Evolutionary conservation across 2,113 vertebrate genomes (phyloP), one percentile per base, ranked within the genome.

Genomic region (Cranoglanis bouderius): DNA sequence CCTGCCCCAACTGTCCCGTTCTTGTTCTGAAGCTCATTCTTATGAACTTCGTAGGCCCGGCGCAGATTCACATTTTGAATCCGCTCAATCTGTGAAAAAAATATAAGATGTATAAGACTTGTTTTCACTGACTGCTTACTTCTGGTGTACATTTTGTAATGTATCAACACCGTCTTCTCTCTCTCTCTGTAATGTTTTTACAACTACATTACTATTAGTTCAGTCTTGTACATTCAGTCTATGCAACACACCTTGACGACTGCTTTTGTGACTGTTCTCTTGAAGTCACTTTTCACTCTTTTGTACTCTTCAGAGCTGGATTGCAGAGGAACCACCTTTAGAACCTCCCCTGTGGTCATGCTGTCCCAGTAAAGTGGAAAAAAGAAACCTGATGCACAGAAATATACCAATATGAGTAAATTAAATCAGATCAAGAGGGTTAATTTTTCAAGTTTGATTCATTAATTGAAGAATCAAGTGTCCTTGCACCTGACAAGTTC

Each of bases 291-390:
- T 70, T 93, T 92, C 6, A 95, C 90, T 0, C 0, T 40, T 1
- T 9, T 24, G 90, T 92, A 95, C 88, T 95, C 95, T 46, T 19
- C 3, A 85, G 92, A 92, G 2, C 82, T 86, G 29, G 57, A 9
- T 12, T 85, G 38, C 26, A 95, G 86, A 0, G 0, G 0, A 10
- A 94, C 51, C 14, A 32, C 29, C 78, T 92, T 92, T 2, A 91
- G 10, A 0, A 0, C 0, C 29, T 92, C 91, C 51, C 35, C 26
- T 0, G 24, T 0, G 5, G 29, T 51, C 94, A 94, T 93, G 86
- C 24, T 88, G 88, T 95, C 93, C 94, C 95, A 95, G 85, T 93
- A 88, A 55, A 93, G 84, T 51, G 94, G 95, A 10, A 93, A 43
- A 3, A 0, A 49, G 49, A 94, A 95, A 84, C 94, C 95, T 95